phyloP scores from a whole-genome alignment of 2,797 vertebrate species.

The Ctenopoma multispine region DNA sequence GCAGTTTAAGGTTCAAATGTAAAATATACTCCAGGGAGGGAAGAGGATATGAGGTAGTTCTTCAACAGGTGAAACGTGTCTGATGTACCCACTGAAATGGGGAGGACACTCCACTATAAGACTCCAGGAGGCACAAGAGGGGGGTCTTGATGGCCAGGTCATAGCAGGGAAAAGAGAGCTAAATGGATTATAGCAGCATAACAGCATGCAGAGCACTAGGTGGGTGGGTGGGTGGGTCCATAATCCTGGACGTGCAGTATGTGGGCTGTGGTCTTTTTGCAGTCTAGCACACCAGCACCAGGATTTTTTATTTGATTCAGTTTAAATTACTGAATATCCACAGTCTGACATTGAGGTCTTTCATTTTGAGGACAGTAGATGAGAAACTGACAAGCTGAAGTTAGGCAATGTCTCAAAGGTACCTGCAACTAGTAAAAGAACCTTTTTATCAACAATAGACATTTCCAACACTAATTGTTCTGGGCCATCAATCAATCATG shows the following conservation, averaged over 20 bases:
- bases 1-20: too few species aligned
- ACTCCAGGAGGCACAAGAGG: constrained; percentile 13
- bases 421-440: too few species aligned
- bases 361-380: too few species aligned
- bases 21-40: neutral
- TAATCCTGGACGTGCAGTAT: constrained; percentile 22
- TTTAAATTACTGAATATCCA: too few species aligned
- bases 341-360: too few species aligned
- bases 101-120: constrained; percentile 15
- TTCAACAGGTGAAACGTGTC: constrained; percentile 10
- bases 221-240: constrained; percentile 1
- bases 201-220: constrained; percentile 31
- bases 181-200: constrained; percentile 39
- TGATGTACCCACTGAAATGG: constrained; percentile 13
- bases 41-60: neutral
- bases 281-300: constrained; percentile 14
- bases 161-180: constrained; percentile 24
- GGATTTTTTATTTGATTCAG: constrained; percentile 12
- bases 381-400: neutral
- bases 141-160: constrained; percentile 5
- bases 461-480: neutral
- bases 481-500: neutral
- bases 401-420: too few species aligned
- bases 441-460: neutral
- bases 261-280: constrained; percentile 21